Evolutionary conservation across 2,113 vertebrate genomes (phyloP).

Genomic region (Hiodon tergisus): DNA sequence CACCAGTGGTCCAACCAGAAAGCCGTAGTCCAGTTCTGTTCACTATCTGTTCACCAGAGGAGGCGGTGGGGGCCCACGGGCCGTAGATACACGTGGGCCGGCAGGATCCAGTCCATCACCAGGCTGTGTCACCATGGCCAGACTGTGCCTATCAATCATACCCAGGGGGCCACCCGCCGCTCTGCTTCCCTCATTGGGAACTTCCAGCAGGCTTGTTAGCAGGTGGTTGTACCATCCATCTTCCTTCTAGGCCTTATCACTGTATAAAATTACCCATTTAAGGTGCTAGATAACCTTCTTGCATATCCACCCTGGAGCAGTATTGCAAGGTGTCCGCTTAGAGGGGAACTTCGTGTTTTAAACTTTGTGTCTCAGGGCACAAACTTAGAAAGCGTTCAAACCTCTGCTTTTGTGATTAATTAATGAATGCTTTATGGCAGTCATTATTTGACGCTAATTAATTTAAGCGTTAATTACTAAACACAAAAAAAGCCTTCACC

Average conservation of each 20-base stretch:
- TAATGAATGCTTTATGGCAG: too few relatives aligned
- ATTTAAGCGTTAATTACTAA: too few relatives aligned
- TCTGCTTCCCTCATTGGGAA: slow-evolving; percentile 24
- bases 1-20: too few relatives aligned
- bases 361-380: neutral
- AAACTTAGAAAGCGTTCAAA: neutral
- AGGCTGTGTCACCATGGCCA: slow-evolving; percentile 24
- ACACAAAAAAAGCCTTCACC: neutral
- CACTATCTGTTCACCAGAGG: too few relatives aligned
- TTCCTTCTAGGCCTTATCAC: slow-evolving; percentile 30
- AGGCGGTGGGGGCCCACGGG: neutral
- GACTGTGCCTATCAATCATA: slow-evolving; percentile 34
- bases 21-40: too few relatives aligned
- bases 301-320: slow-evolving; percentile 20
- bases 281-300: slow-evolving; percentile 34
- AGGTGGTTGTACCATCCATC: slow-evolving; percentile 27
- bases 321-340: neutral
- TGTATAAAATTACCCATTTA: slow-evolving; percentile 39
- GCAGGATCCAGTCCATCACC: slow-evolving; percentile 24
- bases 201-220: neutral
- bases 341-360: too few relatives aligned
- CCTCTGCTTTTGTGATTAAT: too few relatives aligned
- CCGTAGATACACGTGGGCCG: slow-evolving; percentile 16
- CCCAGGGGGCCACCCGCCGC: slow-evolving; percentile 25
- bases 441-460: too few relatives aligned